Conservation (phyloP, 2,888 invertebrate genomes). For the Gastrophysa polygoni region DNA sequence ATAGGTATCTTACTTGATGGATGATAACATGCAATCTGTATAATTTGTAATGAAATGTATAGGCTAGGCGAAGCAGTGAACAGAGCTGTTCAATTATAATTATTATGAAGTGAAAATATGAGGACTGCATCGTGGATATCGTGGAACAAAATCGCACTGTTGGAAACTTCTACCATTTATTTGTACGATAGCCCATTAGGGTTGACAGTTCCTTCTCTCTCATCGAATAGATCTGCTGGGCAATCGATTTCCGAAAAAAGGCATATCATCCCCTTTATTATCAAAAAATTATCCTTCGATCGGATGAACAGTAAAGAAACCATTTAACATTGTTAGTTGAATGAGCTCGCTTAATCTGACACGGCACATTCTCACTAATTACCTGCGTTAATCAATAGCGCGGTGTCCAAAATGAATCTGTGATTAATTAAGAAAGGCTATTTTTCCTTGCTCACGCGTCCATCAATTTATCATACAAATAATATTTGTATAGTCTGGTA, state of each 20-base stretch:
- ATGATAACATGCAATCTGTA: background rate
- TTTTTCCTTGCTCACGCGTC: constrained; percentile 18
- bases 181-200: too few relatives aligned
- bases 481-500: too few relatives aligned
- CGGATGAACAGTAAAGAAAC: constrained; percentile 12
- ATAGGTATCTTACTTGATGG: background rate
- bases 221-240: too few relatives aligned
- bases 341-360: constrained; percentile 41
- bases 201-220: too few relatives aligned
- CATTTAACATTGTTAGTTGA: constrained; percentile 12
- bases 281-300: constrained; percentile 15
- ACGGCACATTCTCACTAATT: constrained; percentile 49
- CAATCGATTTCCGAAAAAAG: constrained; percentile 8
- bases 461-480: background rate
- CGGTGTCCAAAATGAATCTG: constrained; percentile 37
- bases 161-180: too few relatives aligned
- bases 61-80: too few relatives aligned
- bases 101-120: background rate
- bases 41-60: background rate
- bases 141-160: background rate
- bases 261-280: constrained; percentile 18
- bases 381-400: constrained; percentile 49
- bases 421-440: constrained; percentile 42
- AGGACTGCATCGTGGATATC: background rate
- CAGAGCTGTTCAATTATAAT: too few relatives aligned